Percentiles rank a stretch among this genome's conserved stretches.
phyloP scores from a whole-genome alignment of 2,888 invertebrate genomes.

The Leptogaster cylindrica region DNA sequence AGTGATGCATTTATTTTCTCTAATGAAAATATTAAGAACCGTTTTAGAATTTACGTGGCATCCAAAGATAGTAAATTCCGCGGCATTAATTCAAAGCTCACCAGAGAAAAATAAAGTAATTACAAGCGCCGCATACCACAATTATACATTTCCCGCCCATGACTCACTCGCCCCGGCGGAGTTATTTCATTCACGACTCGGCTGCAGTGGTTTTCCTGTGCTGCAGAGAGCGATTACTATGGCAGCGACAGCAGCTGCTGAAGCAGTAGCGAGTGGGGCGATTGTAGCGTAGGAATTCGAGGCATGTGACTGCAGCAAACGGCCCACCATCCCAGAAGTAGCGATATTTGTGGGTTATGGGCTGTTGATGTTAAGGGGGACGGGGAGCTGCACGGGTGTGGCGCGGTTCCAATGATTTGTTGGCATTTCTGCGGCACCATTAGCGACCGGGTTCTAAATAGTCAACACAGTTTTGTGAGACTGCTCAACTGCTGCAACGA shows the following conservation, averaged over 20 bases:
- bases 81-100: constrained; percentile 15
- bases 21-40: constrained; percentile 8
- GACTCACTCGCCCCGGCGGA: constrained; percentile 4
- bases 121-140: constrained; percentile 13
- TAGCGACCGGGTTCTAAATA: neutral
- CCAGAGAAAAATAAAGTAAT: constrained; percentile 18
- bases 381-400: neutral
- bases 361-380: constrained; percentile 8
- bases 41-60: neutral
- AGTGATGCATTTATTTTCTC: neutral
- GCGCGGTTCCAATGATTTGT: neutral
- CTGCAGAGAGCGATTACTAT: neutral
- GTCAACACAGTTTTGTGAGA: neutral
- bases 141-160: constrained; percentile 30
- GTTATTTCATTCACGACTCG: constrained; percentile 17
- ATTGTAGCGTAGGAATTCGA: constrained; percentile 4
- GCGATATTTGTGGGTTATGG: constrained; percentile 19
- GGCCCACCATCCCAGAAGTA: neutral
- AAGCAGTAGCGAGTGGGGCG: neutral
- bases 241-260: neutral
- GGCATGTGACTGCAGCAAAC: constrained; percentile 12
- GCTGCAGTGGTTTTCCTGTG: neutral
- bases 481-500: neutral
- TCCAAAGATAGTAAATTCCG: constrained; percentile 31
- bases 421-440: neutral